These are phyloP conservation scores for Drosophila imparisetae DNA, from an alignment of 2,888 invertebrate genomes.

Conservation along the genomic window DNA sequence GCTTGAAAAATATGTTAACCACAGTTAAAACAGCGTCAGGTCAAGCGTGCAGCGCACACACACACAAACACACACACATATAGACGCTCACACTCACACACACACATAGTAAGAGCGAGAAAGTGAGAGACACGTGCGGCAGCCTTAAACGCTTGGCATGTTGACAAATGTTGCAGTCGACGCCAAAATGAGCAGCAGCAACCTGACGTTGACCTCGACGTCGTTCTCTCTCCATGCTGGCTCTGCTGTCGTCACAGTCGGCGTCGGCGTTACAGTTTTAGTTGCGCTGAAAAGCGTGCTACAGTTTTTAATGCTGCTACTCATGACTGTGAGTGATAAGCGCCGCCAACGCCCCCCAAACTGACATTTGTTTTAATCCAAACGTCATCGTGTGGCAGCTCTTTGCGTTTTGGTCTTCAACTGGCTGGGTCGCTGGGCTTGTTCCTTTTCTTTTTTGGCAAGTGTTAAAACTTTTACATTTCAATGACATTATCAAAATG, in stretches of 20 bases:
- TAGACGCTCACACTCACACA: constrained; percentile 15
- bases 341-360: constrained; percentile 45
- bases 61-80: constrained; percentile 26
- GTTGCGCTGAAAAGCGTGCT: constrained; percentile 72
- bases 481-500: constrained; percentile 68
- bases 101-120: constrained; percentile 16
- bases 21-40: constrained; percentile 79
- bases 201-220: constrained; percentile 67
- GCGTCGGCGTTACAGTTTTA: constrained; percentile 58
- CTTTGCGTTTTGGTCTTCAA: constrained; percentile 29
- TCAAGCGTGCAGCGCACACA: constrained; percentile 69
- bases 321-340: constrained; percentile 65
- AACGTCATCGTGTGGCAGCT: constrained; percentile 68
- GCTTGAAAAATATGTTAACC: constrained; percentile 80
- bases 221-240: constrained; percentile 13
- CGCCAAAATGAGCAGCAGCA: constrained; percentile 71
- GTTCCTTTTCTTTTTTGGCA: constrained; percentile 13
- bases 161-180: constrained; percentile 78
- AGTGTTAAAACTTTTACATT: constrained; percentile 61
- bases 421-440: background rate
- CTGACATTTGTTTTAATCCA: constrained; percentile 78
- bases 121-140: constrained; percentile 45
- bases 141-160: constrained; percentile 76
- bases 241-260: constrained; percentile 2
- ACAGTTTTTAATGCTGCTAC: constrained; percentile 69